phyloP scores from a whole-genome alignment of 92 coral and sea anemone genomes.

The Epizoanthus ramosus region DNA sequence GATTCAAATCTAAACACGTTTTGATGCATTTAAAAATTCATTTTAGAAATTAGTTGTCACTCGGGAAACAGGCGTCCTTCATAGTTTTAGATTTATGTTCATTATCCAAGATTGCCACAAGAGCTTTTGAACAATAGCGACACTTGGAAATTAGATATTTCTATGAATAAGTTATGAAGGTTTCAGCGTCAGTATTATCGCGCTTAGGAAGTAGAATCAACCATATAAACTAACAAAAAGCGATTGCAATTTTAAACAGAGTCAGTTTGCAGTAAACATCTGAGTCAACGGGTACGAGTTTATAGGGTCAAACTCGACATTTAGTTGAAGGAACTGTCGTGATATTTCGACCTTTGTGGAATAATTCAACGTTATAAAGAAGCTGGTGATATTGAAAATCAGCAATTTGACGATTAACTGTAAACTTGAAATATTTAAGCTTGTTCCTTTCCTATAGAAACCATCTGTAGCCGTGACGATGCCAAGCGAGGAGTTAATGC shows the following conservation, averaged over 20 bases:
- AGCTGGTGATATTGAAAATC: not conserved
- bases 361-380: not conserved
- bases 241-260: not conserved
- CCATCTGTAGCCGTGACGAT: not conserved
- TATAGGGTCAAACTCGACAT: not conserved
- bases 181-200: constrained; percentile 32
- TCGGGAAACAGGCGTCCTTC: not conserved
- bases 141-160: not conserved
- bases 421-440: not conserved
- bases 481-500: constrained; percentile 11
- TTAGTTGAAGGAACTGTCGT: not conserved
- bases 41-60: not conserved
- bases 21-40: not conserved
- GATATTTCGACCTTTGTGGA: not conserved
- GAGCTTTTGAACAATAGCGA: not conserved
- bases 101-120: constrained; percentile 1
- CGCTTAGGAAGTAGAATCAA: constrained; percentile 4
- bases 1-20: not conserved
- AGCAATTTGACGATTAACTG: not conserved
- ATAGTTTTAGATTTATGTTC: not conserved
- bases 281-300: not conserved
- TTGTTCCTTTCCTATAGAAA: not conserved
- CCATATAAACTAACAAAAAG: constrained; percentile 13
- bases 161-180: constrained; percentile 26
- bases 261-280: no score